phyloP scores from a whole-genome alignment of 2,113 vertebrate species.

The Heterotilapia buettikoferi region DNA sequence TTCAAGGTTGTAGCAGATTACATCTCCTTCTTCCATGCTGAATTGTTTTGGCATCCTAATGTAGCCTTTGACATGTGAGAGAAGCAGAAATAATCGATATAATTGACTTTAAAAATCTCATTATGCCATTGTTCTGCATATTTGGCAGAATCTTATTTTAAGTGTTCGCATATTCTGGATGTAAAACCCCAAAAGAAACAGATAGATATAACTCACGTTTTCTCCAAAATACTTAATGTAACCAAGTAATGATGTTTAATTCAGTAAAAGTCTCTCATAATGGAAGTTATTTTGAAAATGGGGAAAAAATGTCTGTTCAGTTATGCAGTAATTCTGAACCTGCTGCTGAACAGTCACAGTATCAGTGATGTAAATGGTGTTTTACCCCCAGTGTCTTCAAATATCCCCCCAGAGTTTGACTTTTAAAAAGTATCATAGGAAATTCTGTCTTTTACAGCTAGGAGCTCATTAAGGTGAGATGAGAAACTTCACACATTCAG shows the following conservation, averaged over 20 bases:
- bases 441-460: not conserved
- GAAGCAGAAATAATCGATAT: conserved; percentile 41
- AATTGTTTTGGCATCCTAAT: conserved; percentile 40
- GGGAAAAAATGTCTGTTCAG: not conserved
- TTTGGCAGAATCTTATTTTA: not conserved
- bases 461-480: not conserved
- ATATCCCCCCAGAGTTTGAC: not conserved
- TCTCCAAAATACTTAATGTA: not conserved
- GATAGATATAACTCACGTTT: not conserved
- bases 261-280: not conserved
- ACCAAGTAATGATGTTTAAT: not conserved
- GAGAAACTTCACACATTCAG: not conserved
- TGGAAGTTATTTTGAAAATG: not conserved
- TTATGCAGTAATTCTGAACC: not conserved
- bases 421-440: not conserved
- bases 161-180: not conserved
- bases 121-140: conserved; percentile 24
- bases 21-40: conserved; percentile 4
- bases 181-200: not conserved
- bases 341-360: not conserved
- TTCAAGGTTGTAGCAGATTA: not conserved
- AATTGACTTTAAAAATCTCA: conserved; percentile 45
- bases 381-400: not conserved
- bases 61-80: conserved; percentile 32
- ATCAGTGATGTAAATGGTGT: not conserved